Percentiles rank a stretch among this genome's conserved stretches.
Conservation (phyloP, 2,888 invertebrate genomes). For the Andrena chrysosceles region DNA sequence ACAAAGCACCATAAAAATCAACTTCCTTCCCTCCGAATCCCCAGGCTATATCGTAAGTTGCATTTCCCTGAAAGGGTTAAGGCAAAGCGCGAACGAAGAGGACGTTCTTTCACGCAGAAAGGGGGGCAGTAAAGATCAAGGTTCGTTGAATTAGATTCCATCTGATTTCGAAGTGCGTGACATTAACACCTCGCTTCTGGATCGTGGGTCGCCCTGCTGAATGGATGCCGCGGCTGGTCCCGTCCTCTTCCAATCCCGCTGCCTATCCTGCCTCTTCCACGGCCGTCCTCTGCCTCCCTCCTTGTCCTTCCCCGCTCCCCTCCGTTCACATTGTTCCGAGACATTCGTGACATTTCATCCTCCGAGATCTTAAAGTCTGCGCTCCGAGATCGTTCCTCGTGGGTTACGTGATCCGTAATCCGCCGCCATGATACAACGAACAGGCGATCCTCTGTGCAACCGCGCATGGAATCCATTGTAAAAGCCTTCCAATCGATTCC, state of each 20-base stretch:
- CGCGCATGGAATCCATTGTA: neutral
- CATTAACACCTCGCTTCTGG: conserved; percentile 72
- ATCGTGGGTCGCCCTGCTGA: conserved; percentile 51
- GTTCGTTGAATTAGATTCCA: conserved; percentile 72
- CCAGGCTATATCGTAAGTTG: neutral
- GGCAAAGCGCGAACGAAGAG: conserved; percentile 3
- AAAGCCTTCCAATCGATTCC: neutral
- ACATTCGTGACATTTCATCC: conserved; percentile 79
- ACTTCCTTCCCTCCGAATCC: neutral
- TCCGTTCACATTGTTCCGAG: conserved; percentile 63
- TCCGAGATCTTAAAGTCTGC: conserved; percentile 75
- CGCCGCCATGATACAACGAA: conserved; percentile 18
- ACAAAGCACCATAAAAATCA: neutral
- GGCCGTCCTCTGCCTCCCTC: conserved; percentile 50
- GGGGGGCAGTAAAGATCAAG: conserved; percentile 70
- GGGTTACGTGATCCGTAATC: conserved; percentile 73
- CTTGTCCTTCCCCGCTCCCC: conserved; percentile 57
- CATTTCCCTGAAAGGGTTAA: conserved; percentile 25
- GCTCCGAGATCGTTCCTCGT: conserved; percentile 73
- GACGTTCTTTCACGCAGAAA: conserved; percentile 52
- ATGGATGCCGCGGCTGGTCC: conserved; percentile 56
- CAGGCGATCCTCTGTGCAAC: conserved; percentile 10
- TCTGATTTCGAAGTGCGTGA: conserved; percentile 73
- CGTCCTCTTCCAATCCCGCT: conserved; percentile 19
- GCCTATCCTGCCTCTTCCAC: conserved; percentile 32